A percentile compares a stretch with the other conserved stretches of the same genome.
Evolutionary conservation across 2,113 vertebrate genomes (phyloP).

Genomic region (Pelmatolapia mariae): DNA sequence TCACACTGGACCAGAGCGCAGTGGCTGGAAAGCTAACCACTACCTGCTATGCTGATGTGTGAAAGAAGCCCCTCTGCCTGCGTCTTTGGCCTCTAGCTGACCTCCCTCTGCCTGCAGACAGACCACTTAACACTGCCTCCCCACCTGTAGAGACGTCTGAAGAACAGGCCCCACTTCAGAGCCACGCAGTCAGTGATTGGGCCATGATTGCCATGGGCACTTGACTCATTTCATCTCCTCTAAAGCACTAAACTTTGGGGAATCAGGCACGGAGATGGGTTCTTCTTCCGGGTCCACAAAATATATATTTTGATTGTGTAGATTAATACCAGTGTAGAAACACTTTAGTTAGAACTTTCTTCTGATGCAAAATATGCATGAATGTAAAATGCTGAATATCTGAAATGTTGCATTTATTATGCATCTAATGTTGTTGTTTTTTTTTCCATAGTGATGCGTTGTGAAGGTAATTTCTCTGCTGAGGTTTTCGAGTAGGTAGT

Average conservation of each 20-base stretch:
- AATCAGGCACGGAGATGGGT: neutral
- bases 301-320: neutral
- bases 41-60: neutral
- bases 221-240: constrained; percentile 61
- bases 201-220: constrained; percentile 60
- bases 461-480: neutral
- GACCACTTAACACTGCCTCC: constrained; percentile 55
- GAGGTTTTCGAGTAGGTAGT: neutral
- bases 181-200: constrained; percentile 57
- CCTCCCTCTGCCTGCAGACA: constrained; percentile 48
- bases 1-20: neutral
- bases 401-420: neutral
- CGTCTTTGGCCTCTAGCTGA: constrained; percentile 55
- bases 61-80: constrained; percentile 7
- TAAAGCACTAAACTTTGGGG: constrained; percentile 45
- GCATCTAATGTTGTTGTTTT: neutral
- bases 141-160: constrained; percentile 62
- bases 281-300: neutral
- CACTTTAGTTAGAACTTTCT: neutral
- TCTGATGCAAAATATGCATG: neutral
- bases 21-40: neutral
- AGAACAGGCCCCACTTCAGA: constrained; percentile 55
- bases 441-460: neutral
- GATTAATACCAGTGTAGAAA: neutral
- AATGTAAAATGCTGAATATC: neutral